phyloP scores from a whole-genome alignment of 1,140 invertebrate species.

The Drosophila lacteicornis region DNA sequence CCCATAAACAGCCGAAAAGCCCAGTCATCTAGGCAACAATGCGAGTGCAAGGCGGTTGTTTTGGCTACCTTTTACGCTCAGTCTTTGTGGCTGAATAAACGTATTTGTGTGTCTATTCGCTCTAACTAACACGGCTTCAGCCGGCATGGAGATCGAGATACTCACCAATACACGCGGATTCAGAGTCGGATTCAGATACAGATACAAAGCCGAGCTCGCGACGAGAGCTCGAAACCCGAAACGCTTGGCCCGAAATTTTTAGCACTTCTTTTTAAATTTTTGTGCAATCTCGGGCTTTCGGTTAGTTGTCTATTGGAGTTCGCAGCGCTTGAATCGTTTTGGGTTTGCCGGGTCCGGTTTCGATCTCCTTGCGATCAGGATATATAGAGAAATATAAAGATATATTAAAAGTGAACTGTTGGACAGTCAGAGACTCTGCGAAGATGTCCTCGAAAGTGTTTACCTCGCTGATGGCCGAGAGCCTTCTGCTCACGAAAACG shows the following conservation, averaged over 20 bases:
- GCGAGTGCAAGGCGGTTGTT: conserved; percentile 33
- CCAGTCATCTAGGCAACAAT: conserved; percentile 64
- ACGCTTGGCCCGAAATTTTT: conserved; percentile 71
- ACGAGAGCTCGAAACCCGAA: conserved; percentile 61
- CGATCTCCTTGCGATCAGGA: conserved; percentile 37
- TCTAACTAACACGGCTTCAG: conserved; percentile 18
- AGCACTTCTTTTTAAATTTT: conserved; percentile 85
- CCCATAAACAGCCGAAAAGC: conserved; percentile 32
- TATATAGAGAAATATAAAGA: neutral
- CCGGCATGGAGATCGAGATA: conserved; percentile 56
- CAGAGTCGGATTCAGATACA: conserved; percentile 22
- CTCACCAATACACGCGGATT: conserved; percentile 42
- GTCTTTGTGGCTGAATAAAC: conserved; percentile 13
- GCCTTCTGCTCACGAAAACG: conserved; percentile 72
- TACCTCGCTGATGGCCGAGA: conserved; percentile 75
- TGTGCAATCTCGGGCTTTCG: conserved; percentile 79
- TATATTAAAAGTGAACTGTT: conserved; percentile 20
- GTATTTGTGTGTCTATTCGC: conserved; percentile 53
- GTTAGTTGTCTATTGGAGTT: conserved; percentile 84
- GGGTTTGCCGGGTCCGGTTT: conserved; percentile 34
- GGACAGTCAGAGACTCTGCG: conserved; percentile 4
- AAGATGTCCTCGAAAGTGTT: conserved; percentile 79
- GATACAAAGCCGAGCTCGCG: conserved; percentile 58
- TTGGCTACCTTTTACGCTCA: conserved; percentile 23
- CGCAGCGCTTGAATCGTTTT: conserved; percentile 61